Base-by-base conservation (phyloP, 1,140 invertebrate genomes). In the Teleopsis dalmanni region DNA sequence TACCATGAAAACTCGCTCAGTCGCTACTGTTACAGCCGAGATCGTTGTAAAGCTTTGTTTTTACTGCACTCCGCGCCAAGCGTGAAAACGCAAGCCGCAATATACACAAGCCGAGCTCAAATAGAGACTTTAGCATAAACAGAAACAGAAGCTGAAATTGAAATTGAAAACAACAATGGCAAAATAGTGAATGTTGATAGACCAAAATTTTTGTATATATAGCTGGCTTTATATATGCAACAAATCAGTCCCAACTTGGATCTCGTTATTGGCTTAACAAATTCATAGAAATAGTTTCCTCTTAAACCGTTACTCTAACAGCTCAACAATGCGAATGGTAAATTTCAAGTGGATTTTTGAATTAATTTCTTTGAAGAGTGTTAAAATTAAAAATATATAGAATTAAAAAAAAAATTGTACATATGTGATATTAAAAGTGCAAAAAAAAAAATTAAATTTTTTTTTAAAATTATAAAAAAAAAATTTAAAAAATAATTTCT, bases 291-390 rank as follows among this genome's bases (percentile, higher is more conserved):
- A 29, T 52, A 52, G 42, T 63, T 60, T 59, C 55, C 56, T 48
- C 27, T 57, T 65, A 57, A 58, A 52, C 57, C 59, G 61, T 67
- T 63, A 56, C 55, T 47, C 56, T 40, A 65, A 48, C 65, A 69
- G 67, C 62, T 68, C 61, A 65, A 66, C 68, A 65, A 70, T 70
- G 67, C 65, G 62, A 59, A 65, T 70, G 67, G 67, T 70, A 67
- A 67, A 47, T 47, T 26, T 16, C 5, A 18, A 26, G 4, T 42
- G 23, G 11, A 16, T 16, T 29, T 29, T 29, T 29, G 13, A 29
- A 29, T 8, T 8, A 29, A 29, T 29, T 29, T 8, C 7, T 8
- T 29, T 8, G 13, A 29, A 29, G 13, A 29, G 7, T 29, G 27
- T 29, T 29, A 29, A 29, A 29, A 7, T 13, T 29, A 29, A 7